Base-by-base conservation (phyloP, 1,140 invertebrate genomes). In the Phenacoccus solenopsis region DNA sequence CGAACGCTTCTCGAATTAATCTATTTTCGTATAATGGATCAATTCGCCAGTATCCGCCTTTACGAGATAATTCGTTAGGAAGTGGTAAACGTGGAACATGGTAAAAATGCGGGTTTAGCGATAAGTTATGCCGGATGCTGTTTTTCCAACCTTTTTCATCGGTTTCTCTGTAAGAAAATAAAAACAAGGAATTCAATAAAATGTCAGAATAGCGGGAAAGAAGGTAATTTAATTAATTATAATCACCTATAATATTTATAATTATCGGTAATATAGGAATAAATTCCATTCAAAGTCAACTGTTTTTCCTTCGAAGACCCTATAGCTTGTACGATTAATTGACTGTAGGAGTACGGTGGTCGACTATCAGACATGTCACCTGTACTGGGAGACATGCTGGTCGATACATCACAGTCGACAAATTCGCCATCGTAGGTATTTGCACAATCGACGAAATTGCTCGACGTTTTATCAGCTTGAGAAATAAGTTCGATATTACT, bases 11-110 rank as follows among this genome's bases (percentile, higher is more conserved):
- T 64, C 25, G 21, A 16, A 64, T 25, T 16, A 64, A 16, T 25
- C 59, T 24, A 64, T 27, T 64, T 16, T 64, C 59, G 22, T 25
- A 64, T 3, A 64, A 10, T 10, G 59, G 25, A 64, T 64, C 59
- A 64, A 64, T 64, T 10, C 59, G 59, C 59, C 59, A 64, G 20
- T 64, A 64, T 64, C 59, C 59, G 59, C 59, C 59, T 25, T 64
- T 64, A 10, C 59, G 59, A 24, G 59, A 64, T 64, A 64, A 64
- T 64, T 64, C 59, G 20, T 64, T 64, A 27, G 59, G 59, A 64
- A 25, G 59, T 64, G 59, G 59, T 64, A 64, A 64, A 64, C 59
- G 59, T 64, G 59, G 59, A 25, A 64, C 59, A 24, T 64, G 59
- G 59, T 24, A 64, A 64, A 64, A 64, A 25, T 64, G 59, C 25